Conservation (phyloP, 2,888 invertebrate genomes). For the Plagodis dolabraria region DNA sequence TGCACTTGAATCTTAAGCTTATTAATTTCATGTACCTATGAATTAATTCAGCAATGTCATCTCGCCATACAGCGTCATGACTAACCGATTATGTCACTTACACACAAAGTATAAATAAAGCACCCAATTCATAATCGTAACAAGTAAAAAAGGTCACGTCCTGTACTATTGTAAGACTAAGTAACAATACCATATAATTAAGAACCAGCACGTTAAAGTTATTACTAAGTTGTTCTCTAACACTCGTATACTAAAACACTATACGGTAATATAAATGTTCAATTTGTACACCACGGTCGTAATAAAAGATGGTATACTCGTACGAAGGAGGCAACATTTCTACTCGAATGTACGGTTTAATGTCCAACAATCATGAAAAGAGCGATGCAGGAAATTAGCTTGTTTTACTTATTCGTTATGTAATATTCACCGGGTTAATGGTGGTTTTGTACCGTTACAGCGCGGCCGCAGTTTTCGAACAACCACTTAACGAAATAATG, state of each 20-base stretch:
- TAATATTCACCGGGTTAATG: conserved; percentile 62
- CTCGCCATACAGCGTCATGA: conserved; percentile 11
- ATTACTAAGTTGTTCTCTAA: conserved; percentile 5
- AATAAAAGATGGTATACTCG: conserved; percentile 25
- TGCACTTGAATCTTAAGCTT: too few species aligned
- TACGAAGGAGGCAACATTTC: conserved; percentile 31
- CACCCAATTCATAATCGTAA: conserved; percentile 24
- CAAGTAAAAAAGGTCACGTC: conserved; percentile 23
- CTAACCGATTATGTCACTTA: conserved; percentile 22
- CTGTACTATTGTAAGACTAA: conserved; percentile 9
- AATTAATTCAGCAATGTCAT: conserved; percentile 4
- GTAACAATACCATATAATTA: conserved; percentile 12
- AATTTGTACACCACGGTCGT: conserved; percentile 20
- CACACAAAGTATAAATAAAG: conserved; percentile 19
- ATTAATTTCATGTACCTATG: too few species aligned
- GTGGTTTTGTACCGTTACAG: conserved; percentile 70
- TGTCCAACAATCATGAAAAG: conserved; percentile 63
- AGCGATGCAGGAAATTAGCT: conserved; percentile 69
- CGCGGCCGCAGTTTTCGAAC: conserved; percentile 64
- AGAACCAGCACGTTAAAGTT: conserved; percentile 13
- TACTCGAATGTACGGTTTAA: conserved; percentile 46
- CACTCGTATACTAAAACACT: neutral
- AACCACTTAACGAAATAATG: conserved; percentile 57
- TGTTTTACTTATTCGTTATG: conserved; percentile 64
- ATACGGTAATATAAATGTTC: conserved; percentile 5